A percentile compares a stretch with the other conserved stretches of the same genome.
Evolutionary conservation across 2,888 invertebrate genomes (phyloP).

Genomic region (Artemia sp.): DNA sequence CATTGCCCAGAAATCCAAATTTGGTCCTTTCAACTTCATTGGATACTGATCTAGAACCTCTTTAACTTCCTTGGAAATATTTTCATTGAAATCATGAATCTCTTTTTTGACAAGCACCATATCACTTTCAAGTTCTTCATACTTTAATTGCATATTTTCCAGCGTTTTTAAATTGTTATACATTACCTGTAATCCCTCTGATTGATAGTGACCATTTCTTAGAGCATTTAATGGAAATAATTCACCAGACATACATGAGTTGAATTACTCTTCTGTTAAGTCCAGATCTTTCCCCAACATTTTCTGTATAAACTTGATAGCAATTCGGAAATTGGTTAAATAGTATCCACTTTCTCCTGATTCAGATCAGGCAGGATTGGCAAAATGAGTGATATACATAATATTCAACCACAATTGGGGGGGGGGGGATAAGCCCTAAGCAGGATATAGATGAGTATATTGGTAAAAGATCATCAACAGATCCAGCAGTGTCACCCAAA

Average conservation of each 20-base stretch:
- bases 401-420: conserved; percentile 93
- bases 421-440: conserved; percentile 81
- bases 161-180: not conserved
- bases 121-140: not conserved
- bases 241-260: conserved; percentile 80
- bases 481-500: conserved; percentile 44
- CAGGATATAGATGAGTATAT: conserved; percentile 93
- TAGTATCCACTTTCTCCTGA: conserved; percentile 97
- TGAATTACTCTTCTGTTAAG: conserved; percentile 79
- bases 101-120: not conserved
- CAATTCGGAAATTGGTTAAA: conserved; percentile 92
- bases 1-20: not conserved
- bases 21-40: not conserved
- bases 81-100: not conserved
- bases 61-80: not conserved
- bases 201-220: conserved; percentile 23
- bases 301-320: conserved; percentile 92
- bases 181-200: conserved; percentile 16
- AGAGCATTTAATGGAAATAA: conserved; percentile 43
- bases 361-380: conserved; percentile 47
- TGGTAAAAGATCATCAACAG: conserved; percentile 95
- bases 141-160: conserved; percentile 1
- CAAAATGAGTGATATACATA: conserved; percentile 67
- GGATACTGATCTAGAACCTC: not conserved
- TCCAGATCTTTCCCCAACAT: conserved; percentile 79